phyloP scores from a whole-genome alignment of 2,113 vertebrate genomes.

The Stercorarius parasiticus region DNA sequence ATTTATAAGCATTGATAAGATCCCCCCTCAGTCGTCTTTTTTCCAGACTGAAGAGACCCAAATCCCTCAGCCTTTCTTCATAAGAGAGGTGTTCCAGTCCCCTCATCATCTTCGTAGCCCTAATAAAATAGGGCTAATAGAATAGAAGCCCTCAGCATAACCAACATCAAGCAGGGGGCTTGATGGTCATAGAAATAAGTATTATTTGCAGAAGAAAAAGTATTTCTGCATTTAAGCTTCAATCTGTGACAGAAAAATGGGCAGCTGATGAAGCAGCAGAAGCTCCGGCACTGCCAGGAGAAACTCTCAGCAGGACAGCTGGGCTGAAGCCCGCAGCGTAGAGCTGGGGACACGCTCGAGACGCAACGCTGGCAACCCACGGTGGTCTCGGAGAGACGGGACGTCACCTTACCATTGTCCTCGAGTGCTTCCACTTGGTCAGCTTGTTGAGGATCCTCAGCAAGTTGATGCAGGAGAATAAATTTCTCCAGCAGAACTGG shows the following conservation, averaged over 20 bases:
- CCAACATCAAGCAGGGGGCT: background rate
- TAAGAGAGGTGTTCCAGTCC: too few relatives aligned
- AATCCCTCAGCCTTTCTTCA: too few relatives aligned
- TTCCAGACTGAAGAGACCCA: too few relatives aligned
- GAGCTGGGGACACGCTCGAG: accelerated
- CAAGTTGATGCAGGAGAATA: conserved; percentile 96
- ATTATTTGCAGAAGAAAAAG: background rate
- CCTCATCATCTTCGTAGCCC: too few relatives aligned
- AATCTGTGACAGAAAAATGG: background rate
- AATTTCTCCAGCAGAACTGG: conserved; percentile 97
- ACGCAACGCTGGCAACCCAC: accelerated
- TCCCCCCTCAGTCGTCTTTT: too few relatives aligned
- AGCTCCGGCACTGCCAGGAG: background rate
- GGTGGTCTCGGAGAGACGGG: accelerated
- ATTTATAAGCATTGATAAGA: too few relatives aligned
- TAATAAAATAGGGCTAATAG: too few relatives aligned
- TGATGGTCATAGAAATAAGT: background rate
- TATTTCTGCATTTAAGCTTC: background rate
- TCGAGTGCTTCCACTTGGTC: conserved; percentile 98
- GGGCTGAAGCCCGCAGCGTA: accelerated
- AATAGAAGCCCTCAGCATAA: accelerated
- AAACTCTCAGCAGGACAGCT: background rate
- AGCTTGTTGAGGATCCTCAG: conserved; percentile 94
- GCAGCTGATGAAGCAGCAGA: background rate
- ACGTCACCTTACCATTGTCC: conserved; percentile 87